A percentile compares a stretch with the other conserved stretches of the same genome.
Conservation (phyloP, 2,113 vertebrate genomes). For the Pitta sordida region DNA sequence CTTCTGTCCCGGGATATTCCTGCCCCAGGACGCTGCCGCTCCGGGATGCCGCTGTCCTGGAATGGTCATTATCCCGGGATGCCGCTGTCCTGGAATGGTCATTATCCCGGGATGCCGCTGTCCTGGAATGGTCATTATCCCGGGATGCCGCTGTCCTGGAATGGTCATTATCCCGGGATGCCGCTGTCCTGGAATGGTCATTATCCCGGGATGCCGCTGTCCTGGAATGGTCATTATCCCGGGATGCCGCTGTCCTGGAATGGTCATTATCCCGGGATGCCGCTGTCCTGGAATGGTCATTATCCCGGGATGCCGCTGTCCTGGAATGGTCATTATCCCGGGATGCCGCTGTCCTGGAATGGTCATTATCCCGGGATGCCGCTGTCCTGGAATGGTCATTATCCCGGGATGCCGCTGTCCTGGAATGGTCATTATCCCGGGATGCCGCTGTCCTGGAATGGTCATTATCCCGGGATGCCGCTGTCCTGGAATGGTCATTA, state of each 20-base stretch:
- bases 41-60: background rate
- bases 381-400: background rate
- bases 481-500: rapidly evolving
- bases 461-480: background rate
- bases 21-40: background rate
- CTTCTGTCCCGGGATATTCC: rapidly evolving
- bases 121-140: background rate
- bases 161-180: rapidly evolving
- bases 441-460: too few species aligned
- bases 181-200: background rate
- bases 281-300: rapidly evolving
- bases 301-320: background rate
- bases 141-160: background rate
- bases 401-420: background rate
- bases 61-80: rapidly evolving
- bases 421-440: background rate
- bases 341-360: too few species aligned
- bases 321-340: too few species aligned
- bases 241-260: too few species aligned
- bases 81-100: background rate
- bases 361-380: rapidly evolving
- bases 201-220: background rate
- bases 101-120: background rate
- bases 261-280: background rate
- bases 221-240: background rate